A percentile compares a stretch with the other conserved stretches of the same genome.
phyloP scores from a whole-genome alignment of 1,140 invertebrate genomes.

The Formica selysi region DNA sequence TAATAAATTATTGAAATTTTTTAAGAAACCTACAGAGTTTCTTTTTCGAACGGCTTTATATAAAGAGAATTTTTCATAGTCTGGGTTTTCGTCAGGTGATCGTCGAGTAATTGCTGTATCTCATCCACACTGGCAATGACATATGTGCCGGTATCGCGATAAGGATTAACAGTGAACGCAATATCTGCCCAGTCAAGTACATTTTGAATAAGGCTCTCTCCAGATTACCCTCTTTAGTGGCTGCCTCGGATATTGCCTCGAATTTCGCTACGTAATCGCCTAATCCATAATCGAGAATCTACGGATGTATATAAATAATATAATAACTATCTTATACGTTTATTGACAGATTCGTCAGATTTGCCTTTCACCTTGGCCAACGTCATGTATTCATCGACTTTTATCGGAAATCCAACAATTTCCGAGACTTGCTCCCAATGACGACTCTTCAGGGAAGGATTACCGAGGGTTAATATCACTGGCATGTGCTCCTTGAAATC shows the following conservation, averaged over 20 bases:
- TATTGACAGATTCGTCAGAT: neutral
- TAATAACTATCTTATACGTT: neutral
- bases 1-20: neutral
- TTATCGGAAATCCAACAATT: conserved; percentile 97
- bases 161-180: conserved; percentile 92
- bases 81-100: conserved; percentile 98
- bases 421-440: conserved; percentile 99
- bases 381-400: conserved; percentile 94
- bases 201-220: conserved; percentile 96
- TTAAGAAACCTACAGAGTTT: conserved; percentile 89
- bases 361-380: conserved; percentile 89
- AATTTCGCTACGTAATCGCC: conserved; percentile 97
- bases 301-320: neutral
- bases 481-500: conserved; percentile 96
- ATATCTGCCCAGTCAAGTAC: conserved; percentile 97
- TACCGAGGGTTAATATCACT: conserved; percentile 96
- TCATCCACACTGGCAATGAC: conserved; percentile 97
- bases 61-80: conserved; percentile 99
- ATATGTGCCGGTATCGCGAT: conserved; percentile 96
- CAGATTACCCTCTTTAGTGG: conserved; percentile 97
- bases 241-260: conserved; percentile 96
- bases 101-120: conserved; percentile 97
- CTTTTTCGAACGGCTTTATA: conserved; percentile 97
- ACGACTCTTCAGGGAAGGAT: conserved; percentile 96
- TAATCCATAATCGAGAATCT: conserved; percentile 96